Percentiles rank a stretch among this genome's conserved stretches.
phyloP scores from a whole-genome alignment of 1,140 invertebrate genomes.

The Drosophila pachea region DNA sequence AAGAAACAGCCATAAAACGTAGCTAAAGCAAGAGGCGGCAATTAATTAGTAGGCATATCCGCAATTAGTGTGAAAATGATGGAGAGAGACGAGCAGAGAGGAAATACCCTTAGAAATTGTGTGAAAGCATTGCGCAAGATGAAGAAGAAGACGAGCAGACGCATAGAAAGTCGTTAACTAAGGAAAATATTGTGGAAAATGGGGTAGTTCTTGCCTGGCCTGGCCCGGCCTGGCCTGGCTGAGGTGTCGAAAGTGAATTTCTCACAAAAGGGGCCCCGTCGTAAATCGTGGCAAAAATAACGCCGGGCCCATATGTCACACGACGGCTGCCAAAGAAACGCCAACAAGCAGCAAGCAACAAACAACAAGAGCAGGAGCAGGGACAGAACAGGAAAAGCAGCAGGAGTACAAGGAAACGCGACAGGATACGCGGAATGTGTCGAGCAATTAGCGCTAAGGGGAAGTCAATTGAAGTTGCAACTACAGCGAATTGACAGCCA shows the following conservation, averaged over 20 bases:
- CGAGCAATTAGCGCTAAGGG: conserved; percentile 59
- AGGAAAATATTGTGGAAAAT: conserved; percentile 44
- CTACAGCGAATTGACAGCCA: conserved; percentile 33
- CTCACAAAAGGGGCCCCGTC: conserved; percentile 46
- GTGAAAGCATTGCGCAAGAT: conserved; percentile 24
- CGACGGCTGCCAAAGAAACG: no score
- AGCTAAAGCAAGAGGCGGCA: conserved; percentile 24
- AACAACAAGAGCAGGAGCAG: neutral
- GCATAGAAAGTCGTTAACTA: conserved; percentile 63
- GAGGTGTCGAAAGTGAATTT: conserved; percentile 61
- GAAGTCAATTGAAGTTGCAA: conserved; percentile 69
- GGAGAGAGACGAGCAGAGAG: conserved; percentile 46
- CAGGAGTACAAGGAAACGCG: conserved; percentile 46
- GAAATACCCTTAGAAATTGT: conserved; percentile 14
- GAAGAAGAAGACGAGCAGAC: conserved; percentile 29
- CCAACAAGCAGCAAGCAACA: conserved; percentile 1
- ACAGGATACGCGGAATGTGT: conserved; percentile 50
- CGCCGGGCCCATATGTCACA: conserved; percentile 67
- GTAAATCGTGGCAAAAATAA: conserved; percentile 71
- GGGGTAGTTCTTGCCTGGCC: conserved; percentile 63
- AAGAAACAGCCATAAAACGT: conserved; percentile 15
- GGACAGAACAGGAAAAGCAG: conserved; percentile 22
- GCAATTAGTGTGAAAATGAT: conserved; percentile 70
- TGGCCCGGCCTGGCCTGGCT: no score
- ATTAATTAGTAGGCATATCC: conserved; percentile 71